A percentile compares a stretch with the other conserved stretches of the same genome.
Evolutionary conservation across 92 coral and sea anemone genomes (phyloP).

Genomic region (Scolanthus callimorphus): DNA sequence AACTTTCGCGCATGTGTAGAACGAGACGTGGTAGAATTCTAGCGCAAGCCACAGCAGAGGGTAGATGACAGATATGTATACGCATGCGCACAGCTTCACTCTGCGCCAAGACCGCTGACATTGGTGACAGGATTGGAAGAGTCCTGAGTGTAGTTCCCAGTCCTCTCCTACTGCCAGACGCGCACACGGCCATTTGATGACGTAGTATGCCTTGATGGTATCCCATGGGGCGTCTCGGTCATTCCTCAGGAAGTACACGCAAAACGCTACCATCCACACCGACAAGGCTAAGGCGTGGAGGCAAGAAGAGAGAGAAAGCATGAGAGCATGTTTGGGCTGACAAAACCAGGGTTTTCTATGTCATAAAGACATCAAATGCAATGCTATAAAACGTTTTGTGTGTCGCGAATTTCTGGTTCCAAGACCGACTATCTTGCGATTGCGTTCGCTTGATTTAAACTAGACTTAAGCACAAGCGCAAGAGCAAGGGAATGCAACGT

Average conservation of each 20-base stretch:
- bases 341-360: too few species aligned
- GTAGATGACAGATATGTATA: slow-evolving; percentile 18
- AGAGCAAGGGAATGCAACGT: too few species aligned
- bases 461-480: too few species aligned
- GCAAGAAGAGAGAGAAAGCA: too few species aligned
- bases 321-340: too few species aligned
- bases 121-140: slow-evolving; percentile 10
- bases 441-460: too few species aligned
- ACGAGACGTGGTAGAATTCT: slow-evolving; percentile 13
- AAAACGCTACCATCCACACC: slow-evolving; percentile 8
- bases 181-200: slow-evolving; percentile 14
- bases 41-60: slow-evolving; percentile 28
- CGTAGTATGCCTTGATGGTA: slow-evolving; percentile 28
- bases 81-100: slow-evolving; percentile 6
- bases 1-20: slow-evolving; percentile 36
- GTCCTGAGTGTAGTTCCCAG: slow-evolving; percentile 17
- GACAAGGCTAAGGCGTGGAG: slow-evolving; percentile 4
- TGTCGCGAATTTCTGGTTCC: too few species aligned
- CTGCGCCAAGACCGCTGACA: slow-evolving; percentile 24
- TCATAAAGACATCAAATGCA: too few species aligned
- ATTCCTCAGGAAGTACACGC: not conserved
- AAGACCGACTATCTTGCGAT: too few species aligned
- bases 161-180: slow-evolving; percentile 3
- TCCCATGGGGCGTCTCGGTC: slow-evolving; percentile 10
- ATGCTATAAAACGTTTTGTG: too few species aligned